Evolutionary conservation across 2,888 invertebrate species (phyloP).

Genomic region (Diloba caeruleocephala): DNA sequence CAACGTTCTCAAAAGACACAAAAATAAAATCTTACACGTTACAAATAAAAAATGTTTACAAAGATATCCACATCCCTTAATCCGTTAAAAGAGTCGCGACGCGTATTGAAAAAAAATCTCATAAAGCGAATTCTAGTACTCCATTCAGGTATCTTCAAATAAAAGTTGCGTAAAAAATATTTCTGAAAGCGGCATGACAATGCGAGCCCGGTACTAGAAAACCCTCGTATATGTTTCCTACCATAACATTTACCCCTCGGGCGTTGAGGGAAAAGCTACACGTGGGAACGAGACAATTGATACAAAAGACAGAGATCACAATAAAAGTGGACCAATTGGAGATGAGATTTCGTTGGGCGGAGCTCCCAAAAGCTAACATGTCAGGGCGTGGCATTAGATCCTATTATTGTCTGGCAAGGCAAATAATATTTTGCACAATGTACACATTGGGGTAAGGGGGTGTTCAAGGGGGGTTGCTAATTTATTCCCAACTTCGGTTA

Average conservation of each 20-base stretch:
- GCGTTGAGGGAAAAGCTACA: slow-evolving; percentile 86
- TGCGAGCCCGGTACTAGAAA: slow-evolving; percentile 81
- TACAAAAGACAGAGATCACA: slow-evolving; percentile 61
- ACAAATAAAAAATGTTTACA: slow-evolving; percentile 44
- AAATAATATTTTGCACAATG: slow-evolving; percentile 93
- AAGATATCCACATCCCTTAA: slow-evolving; percentile 76
- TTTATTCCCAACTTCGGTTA: slow-evolving; percentile 89
- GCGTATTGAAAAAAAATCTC: slow-evolving; percentile 78
- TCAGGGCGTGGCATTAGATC: slow-evolving; percentile 88
- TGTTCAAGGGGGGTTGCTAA: slow-evolving; percentile 81
- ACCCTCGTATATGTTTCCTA: slow-evolving; percentile 89
- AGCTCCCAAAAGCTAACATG: slow-evolving; percentile 86
- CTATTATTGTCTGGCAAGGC: slow-evolving; percentile 91
- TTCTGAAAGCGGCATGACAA: slow-evolving; percentile 78
- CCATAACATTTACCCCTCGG: slow-evolving; percentile 89
- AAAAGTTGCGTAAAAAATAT: slow-evolving; percentile 86
- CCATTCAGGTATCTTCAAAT: slow-evolving; percentile 87
- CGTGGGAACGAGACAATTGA: slow-evolving; percentile 66
- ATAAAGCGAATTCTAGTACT: slow-evolving; percentile 86
- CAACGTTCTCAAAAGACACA: slow-evolving; percentile 14
- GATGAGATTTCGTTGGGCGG: slow-evolving; percentile 71
- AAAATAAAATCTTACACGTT: slow-evolving; percentile 38
- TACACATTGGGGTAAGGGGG: slow-evolving; percentile 90
- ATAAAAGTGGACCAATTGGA: slow-evolving; percentile 72
- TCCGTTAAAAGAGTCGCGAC: slow-evolving; percentile 75